Evolutionary conservation across 2,888 invertebrate species (phyloP).

Genomic region (Dryocosmus kuriphilus): DNA sequence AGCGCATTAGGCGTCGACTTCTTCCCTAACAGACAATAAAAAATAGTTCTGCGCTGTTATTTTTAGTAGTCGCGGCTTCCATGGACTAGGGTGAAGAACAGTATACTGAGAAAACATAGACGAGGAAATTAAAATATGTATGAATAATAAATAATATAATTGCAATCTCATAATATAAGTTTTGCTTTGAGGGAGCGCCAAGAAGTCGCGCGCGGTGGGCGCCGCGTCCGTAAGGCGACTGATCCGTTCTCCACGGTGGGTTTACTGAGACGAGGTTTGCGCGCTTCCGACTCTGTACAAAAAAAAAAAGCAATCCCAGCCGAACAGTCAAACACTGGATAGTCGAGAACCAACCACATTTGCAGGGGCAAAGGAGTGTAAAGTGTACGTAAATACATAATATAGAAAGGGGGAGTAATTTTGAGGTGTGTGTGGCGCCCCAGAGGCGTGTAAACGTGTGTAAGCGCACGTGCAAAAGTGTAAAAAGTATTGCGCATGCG

Average conservation of each 20-base stretch:
- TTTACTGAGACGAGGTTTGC: too few species aligned
- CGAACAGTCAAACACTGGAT: slow-evolving; percentile 61
- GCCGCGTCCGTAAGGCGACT: slow-evolving; percentile 70
- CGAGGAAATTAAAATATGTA: too few species aligned
- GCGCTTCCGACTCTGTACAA: slow-evolving; percentile 47
- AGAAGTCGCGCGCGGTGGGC: slow-evolving; percentile 62
- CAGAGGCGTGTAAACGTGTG: slow-evolving; percentile 39
- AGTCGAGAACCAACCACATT: slow-evolving; percentile 12
- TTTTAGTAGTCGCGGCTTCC: slow-evolving; percentile 43
- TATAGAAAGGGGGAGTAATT: background rate
- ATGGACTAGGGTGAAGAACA: too few species aligned
- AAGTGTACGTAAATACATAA: background rate
- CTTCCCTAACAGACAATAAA: background rate
- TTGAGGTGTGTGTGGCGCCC: background rate
- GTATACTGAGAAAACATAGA: too few species aligned
- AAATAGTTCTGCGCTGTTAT: slow-evolving; percentile 44
- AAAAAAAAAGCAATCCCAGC: too few species aligned
- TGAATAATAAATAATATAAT: background rate
- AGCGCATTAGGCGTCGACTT: background rate
- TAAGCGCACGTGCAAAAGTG: slow-evolving; percentile 34
- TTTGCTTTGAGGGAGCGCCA: slow-evolving; percentile 40
- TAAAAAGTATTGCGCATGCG: background rate
- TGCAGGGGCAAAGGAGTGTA: background rate
- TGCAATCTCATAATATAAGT: background rate
- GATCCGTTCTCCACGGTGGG: slow-evolving; percentile 58